Percentiles rank a stretch among this genome's conserved stretches.
phyloP scores from a whole-genome alignment of 2,888 invertebrate species.

The Synergus gifuensis region DNA sequence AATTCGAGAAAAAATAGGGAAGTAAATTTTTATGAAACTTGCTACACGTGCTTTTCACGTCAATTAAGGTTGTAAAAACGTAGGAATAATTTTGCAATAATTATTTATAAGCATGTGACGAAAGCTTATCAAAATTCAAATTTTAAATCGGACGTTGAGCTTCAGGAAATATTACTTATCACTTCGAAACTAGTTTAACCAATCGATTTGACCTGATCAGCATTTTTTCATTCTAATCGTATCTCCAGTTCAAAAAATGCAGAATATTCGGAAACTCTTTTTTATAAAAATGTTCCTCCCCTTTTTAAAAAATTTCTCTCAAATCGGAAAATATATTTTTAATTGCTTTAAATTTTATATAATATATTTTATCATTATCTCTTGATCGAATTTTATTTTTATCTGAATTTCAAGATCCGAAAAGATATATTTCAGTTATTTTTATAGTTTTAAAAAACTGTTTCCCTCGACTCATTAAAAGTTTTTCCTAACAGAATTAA shows the following conservation, averaged over 20 bases:
- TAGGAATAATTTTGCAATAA: constrained; percentile 28
- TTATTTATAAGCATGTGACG: not conserved
- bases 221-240: not conserved
- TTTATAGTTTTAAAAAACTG: not conserved
- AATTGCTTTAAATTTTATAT: too few relatives aligned
- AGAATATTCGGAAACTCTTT: not conserved
- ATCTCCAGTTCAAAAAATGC: not conserved
- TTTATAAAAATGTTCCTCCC: not conserved
- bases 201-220: not conserved
- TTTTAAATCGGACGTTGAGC: not conserved
- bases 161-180: not conserved
- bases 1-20: not conserved
- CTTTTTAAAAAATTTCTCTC: not conserved
- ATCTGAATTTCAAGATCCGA: too few relatives aligned
- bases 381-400: too few relatives aligned
- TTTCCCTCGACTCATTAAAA: not conserved
- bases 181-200: not conserved
- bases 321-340: not conserved
- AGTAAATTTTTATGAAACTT: constrained; percentile 1
- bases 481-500: not conserved
- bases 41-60: not conserved
- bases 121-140: not conserved
- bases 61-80: constrained; percentile 39
- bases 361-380: too few relatives aligned
- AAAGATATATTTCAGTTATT: too few relatives aligned